Evolutionary conservation across 2,113 vertebrate species (phyloP).

Genomic region (Prietella phreatophila): DNA sequence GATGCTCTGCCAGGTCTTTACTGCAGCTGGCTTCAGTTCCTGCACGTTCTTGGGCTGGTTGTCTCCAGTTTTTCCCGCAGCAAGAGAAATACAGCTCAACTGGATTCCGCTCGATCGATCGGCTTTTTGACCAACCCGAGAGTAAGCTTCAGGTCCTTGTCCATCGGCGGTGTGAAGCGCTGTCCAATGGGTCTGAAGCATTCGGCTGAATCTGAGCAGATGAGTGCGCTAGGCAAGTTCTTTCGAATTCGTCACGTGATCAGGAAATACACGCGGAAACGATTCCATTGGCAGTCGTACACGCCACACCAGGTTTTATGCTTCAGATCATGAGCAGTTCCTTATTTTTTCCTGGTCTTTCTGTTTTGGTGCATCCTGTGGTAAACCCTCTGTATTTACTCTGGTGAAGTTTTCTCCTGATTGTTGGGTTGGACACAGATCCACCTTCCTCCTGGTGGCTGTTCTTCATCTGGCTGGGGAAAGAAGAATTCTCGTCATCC

Average conservation of each 20-base stretch:
- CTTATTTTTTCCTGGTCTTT: too few relatives aligned
- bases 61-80: background rate
- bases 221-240: too few relatives aligned
- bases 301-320: too few relatives aligned
- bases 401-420: background rate
- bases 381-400: background rate
- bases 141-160: background rate
- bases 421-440: background rate
- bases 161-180: background rate
- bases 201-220: background rate
- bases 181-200: background rate
- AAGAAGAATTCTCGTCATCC: too few relatives aligned
- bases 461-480: too few relatives aligned
- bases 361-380: background rate
- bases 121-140: background rate
- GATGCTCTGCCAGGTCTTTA: background rate
- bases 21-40: background rate
- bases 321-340: background rate
- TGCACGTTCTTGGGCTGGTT: background rate
- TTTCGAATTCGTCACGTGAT: background rate
- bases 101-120: background rate
- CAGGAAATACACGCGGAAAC: background rate
- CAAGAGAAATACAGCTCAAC: background rate
- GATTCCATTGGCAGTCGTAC: background rate
- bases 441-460: background rate